Conservation (phyloP, 2,888 invertebrate species). For the Stenotaenia linearis region DNA sequence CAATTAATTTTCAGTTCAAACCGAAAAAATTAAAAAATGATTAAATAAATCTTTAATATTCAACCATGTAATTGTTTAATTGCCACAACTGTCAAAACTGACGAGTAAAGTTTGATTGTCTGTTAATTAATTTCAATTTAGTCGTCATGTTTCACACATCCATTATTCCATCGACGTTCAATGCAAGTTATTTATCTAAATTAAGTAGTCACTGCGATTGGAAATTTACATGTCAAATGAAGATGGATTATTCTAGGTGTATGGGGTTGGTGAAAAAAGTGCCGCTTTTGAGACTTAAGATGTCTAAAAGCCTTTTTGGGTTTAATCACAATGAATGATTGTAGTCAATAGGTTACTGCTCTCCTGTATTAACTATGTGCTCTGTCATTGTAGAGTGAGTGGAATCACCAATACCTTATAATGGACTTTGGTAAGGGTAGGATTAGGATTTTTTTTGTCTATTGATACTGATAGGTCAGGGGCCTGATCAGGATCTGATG, state of each 20-base stretch:
- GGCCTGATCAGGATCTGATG: constrained; percentile 24
- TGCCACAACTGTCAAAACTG: neutral
- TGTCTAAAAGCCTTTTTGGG: constrained; percentile 23
- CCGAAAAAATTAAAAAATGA: neutral
- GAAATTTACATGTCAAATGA: constrained; percentile 21
- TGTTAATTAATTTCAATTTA: constrained; percentile 5
- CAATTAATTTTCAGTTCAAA: neutral
- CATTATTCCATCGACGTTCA: neutral
- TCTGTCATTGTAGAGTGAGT: constrained; percentile 10
- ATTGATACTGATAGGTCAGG: constrained; percentile 12
- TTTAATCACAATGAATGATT: constrained; percentile 26
- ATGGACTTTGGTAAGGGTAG: constrained; percentile 14
- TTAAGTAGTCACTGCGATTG: neutral
- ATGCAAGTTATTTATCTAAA: neutral
- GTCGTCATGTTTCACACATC: neutral
- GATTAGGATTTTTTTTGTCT: constrained; percentile 8
- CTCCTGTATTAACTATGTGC: constrained; percentile 4
- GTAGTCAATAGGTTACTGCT: constrained; percentile 7
- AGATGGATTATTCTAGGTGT: neutral
- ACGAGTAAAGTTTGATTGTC: neutral
- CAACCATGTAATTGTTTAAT: neutral
- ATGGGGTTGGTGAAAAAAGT: neutral
- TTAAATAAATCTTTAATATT: neutral
- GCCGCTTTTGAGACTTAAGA: neutral
- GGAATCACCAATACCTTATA: constrained; percentile 12